phyloP scores from a whole-genome alignment of 2,797 vertebrate genomes.

The Oreochromis mossambicus region DNA sequence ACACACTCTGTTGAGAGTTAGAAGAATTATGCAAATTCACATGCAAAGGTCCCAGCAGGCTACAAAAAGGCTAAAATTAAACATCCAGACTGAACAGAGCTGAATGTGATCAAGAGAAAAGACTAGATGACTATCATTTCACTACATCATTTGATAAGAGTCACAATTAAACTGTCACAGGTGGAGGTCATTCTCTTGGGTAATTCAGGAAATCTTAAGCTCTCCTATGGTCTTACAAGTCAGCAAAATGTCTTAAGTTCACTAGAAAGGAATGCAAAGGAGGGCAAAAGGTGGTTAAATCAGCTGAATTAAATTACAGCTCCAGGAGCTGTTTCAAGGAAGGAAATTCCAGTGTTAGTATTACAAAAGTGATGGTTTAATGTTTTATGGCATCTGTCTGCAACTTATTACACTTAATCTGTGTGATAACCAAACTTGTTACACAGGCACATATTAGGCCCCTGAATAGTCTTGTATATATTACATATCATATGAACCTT shows the following conservation, averaged over 20 bases:
- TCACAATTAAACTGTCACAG: background rate
- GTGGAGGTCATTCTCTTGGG: background rate
- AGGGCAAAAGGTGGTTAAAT: background rate
- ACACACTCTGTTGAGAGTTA: background rate
- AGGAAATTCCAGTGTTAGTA: background rate
- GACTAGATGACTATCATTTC: background rate
- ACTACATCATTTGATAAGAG: background rate
- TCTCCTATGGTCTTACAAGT: background rate
- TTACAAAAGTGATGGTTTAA: background rate
- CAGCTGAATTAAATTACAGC: background rate
- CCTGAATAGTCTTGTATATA: background rate
- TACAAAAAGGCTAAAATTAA: background rate
- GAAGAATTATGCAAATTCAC: background rate
- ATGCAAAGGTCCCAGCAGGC: background rate
- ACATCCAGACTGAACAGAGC: background rate
- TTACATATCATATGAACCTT: background rate
- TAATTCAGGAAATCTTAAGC: background rate
- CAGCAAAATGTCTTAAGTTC: background rate
- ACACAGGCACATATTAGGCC: background rate
- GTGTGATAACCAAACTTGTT: background rate
- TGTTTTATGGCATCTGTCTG: background rate
- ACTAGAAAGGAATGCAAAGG: background rate
- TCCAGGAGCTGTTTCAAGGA: constrained; percentile 17
- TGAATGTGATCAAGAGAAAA: background rate
- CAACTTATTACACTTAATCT: background rate